Percentiles rank a stretch among this genome's conserved stretches.
These are phyloP conservation scores for Chaenocephalus aceratus DNA, from an alignment of 2,113 vertebrate species.

Conservation along the genomic window DNA sequence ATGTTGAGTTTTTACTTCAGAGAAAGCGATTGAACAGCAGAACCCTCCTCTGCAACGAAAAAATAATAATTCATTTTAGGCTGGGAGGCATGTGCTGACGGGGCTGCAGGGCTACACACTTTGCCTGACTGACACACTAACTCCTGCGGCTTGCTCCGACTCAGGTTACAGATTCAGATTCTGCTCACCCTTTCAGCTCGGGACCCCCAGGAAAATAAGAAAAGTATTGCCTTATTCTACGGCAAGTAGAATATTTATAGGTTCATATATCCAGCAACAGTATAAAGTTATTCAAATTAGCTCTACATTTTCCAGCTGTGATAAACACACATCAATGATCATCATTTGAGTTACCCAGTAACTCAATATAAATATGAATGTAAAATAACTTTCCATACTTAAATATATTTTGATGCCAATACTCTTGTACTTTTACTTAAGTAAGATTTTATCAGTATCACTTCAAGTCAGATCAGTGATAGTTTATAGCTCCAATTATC, in stretches of 20 bases:
- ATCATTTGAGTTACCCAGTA: too few relatives aligned
- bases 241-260: too few relatives aligned
- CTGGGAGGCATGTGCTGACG: conserved; percentile 42
- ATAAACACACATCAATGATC: too few relatives aligned
- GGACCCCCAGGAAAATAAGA: conserved; percentile 8
- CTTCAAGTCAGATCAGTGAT: background rate
- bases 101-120: conserved; percentile 43
- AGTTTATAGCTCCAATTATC: background rate
- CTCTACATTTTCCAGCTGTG: too few relatives aligned
- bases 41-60: conserved; percentile 14
- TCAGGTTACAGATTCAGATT: conserved; percentile 17
- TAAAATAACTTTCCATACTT: too few relatives aligned
- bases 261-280: too few relatives aligned
- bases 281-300: too few relatives aligned
- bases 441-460: too few relatives aligned
- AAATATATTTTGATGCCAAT: too few relatives aligned
- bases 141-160: conserved; percentile 25
- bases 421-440: too few relatives aligned
- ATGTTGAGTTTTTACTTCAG: conserved; percentile 39
- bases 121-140: conserved; percentile 26
- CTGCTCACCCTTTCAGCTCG: background rate
- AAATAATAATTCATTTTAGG: conserved; percentile 17
- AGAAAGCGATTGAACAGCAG: background rate
- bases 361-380: too few relatives aligned
- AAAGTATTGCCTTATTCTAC: background rate